Evolutionary conservation across 2,113 vertebrate species (phyloP).

Genomic region (Balaenoptera acutorostrata): DNA sequence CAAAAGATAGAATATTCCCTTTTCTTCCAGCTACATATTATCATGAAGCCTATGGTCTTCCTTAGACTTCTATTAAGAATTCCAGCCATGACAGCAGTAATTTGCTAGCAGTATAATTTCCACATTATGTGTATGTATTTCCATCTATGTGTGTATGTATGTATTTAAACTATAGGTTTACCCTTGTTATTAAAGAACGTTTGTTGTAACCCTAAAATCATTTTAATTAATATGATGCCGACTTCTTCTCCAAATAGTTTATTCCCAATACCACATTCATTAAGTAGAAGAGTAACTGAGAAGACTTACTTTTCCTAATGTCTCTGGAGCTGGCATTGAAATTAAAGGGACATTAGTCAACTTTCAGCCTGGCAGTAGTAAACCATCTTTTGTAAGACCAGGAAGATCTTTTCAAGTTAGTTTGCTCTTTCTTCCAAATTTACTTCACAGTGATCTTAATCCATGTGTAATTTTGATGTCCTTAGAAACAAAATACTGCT

Average conservation of each 20-base stretch:
- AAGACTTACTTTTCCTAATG: neutral
- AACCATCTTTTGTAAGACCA: neutral
- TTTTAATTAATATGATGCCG: neutral
- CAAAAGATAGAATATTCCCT: neutral
- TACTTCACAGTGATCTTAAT: neutral
- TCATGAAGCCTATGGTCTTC: neutral
- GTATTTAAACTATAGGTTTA: neutral
- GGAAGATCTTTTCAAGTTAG: neutral
- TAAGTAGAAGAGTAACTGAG: neutral
- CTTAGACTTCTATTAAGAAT: neutral
- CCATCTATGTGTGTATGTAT: neutral
- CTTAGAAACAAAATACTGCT: neutral
- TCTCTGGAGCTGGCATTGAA: neutral
- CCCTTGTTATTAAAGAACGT: neutral
- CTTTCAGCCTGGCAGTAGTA: neutral
- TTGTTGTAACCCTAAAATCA: neutral
- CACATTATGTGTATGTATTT: neutral
- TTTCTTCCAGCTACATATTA: neutral
- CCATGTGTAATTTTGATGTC: neutral
- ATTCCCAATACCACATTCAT: neutral
- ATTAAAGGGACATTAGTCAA: neutral
- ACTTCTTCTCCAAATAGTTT: neutral
- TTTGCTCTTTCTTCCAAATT: neutral
- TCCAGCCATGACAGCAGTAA: neutral
- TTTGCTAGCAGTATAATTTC: neutral